Conservation (phyloP, 2,113 vertebrate genomes). For the Actinemys pallida region DNA sequence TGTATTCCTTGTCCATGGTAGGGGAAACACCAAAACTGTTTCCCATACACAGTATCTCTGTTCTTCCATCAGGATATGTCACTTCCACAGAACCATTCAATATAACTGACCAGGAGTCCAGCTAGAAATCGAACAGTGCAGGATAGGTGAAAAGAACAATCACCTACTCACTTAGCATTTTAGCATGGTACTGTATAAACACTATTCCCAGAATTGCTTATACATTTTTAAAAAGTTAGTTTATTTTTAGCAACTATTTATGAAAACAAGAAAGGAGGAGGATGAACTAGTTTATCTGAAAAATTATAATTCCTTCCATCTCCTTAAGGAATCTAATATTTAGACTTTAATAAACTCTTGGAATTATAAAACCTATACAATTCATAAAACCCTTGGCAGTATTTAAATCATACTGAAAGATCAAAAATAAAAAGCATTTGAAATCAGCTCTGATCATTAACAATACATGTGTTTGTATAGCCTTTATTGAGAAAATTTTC, state of each 20-base stretch:
- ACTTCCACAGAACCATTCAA: conserved; percentile 98
- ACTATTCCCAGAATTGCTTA: not conserved
- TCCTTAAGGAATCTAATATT: not conserved
- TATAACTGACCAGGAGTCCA: conserved; percentile 99
- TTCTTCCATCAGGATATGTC: conserved; percentile 92
- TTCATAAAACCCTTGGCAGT: not conserved
- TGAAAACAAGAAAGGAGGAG: not conserved
- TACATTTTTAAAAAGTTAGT: not conserved
- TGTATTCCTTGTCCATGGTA: conserved; percentile 97
- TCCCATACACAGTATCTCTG: conserved; percentile 97
- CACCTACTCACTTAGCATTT: not conserved
- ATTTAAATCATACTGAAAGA: not conserved
- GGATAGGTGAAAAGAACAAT: not conserved
- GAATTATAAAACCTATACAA: not conserved
- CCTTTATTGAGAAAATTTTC: not conserved
- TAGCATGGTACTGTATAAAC: not conserved
- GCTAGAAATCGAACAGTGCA: conserved; percentile 76
- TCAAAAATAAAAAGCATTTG: not conserved
- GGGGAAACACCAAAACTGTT: conserved; percentile 99
- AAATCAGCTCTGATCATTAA: not conserved
- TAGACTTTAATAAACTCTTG: not conserved
- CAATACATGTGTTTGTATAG: not conserved
- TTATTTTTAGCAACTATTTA: not conserved
- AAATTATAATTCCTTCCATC: not conserved
- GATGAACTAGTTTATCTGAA: not conserved